phyloP scores from a whole-genome alignment of 2,888 invertebrate genomes.

The Oxyteleia sp. region DNA sequence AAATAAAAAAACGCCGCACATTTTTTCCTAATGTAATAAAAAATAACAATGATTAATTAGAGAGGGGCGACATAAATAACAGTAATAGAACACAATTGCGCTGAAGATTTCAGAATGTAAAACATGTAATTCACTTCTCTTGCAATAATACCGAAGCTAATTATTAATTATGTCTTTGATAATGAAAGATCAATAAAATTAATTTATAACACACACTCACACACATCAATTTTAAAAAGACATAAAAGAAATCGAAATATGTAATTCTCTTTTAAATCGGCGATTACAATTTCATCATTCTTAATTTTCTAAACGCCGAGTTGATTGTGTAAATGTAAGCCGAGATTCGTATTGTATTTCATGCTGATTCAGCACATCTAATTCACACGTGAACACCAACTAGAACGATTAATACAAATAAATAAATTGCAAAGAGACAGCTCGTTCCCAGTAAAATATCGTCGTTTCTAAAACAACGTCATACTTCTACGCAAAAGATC shows the following conservation, averaged over 20 bases:
- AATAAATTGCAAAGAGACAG: constrained; percentile 38
- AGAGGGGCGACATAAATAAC: too few species aligned
- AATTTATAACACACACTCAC: too few species aligned
- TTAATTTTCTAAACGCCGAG: constrained; percentile 61
- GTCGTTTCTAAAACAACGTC: constrained; percentile 18
- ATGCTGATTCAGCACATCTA: constrained; percentile 69
- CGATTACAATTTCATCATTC: constrained; percentile 58
- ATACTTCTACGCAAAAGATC: constrained; percentile 1
- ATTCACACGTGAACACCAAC: constrained; percentile 66
- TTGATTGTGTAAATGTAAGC: constrained; percentile 68
- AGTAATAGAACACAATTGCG: too few species aligned
- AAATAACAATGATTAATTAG: too few species aligned
- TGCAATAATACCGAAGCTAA: too few species aligned
- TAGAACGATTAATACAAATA: constrained; percentile 53
- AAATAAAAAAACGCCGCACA: too few species aligned
- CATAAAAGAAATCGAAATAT: constrained; percentile 16
- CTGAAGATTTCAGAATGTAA: too few species aligned
- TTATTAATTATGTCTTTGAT: too few species aligned
- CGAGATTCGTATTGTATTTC: constrained; percentile 66
- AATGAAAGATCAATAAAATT: too few species aligned
- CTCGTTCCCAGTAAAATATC: constrained; percentile 25
- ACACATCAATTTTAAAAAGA: too few species aligned
- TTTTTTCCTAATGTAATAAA: too few species aligned
- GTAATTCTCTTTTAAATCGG: constrained; percentile 19
- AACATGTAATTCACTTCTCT: too few species aligned